Base-by-base conservation (phyloP, 1,140 invertebrate species). In the Matsumurasca onukii region DNA sequence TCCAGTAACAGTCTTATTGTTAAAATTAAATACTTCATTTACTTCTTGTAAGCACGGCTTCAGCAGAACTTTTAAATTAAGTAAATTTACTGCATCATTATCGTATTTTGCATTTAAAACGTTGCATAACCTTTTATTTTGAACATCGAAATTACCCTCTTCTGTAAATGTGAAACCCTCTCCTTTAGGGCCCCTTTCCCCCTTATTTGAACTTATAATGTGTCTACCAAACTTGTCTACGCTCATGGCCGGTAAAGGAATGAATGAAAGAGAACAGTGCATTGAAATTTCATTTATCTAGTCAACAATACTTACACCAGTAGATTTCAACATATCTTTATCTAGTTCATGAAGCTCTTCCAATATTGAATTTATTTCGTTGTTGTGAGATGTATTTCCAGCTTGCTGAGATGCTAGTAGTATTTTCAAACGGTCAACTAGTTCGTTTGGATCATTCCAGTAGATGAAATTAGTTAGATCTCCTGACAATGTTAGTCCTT, bases 191-290 rank as follows among this genome's bases (percentile, higher is more conserved):
- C 30, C 61, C 27, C 31, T 63, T 20, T 34, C 12, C 12, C 29
- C 12, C 22, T 63, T 45, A 17, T 3, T 12, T 17, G 25, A 31
- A 5, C 2, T 29, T 27, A 27, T 3, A 39, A 9, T 5, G 61
- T 34, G 22, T 25, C 57, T 22, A 31, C 61, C 61, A 34, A 63
- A 63, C 20, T 63, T 63, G 20, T 63, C 61, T 3, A 63, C 31
- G 25, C 61, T 63, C 31, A 34, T 63, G 17, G 20, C 30, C 5
- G 24, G 39, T 45, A 45, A 45, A 45, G 9, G 39, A 45, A n/a
- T 9, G n/a, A 45, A 45, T 12, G 39, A 12, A 45, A 45, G 39
- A 45, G n/a, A 9, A 45, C 9, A 45, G n/a, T 45, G n/a, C 39
- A 45, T n/a, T 45, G 9, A 12, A n/a, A 45, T 12, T 45, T 12